Base-by-base conservation (phyloP, 2,888 invertebrate species). In the Drosophila percnosoma region DNA sequence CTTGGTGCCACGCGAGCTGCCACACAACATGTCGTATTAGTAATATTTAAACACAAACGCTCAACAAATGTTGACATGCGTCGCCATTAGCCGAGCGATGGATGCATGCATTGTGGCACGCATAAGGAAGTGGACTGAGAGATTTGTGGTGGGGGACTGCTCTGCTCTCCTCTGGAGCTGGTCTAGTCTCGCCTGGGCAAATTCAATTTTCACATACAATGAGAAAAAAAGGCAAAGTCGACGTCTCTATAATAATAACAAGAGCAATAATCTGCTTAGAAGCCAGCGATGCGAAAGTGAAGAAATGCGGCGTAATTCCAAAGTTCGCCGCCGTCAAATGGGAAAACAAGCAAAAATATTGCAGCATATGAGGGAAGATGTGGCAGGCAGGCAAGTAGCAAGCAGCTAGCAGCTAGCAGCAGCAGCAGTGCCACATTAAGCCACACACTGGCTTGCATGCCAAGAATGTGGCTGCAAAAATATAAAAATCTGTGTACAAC, bases 11-110 rank as follows among this genome's bases (percentile, higher is more conserved):
- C 82, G 89, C 88, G 88, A 82, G 89, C 83, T 89, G 72, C 73
- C 72, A 78, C 83, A 82, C 83, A 69, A 82, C 89, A 90, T 87
- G 86, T 90, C 86, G 86, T 88, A 88, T 90, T 85, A 90, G 86
- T 87, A 88, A 90, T 90, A 88, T 88, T 88, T 83, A 87, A 90
- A 88, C 90, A 88, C 88, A 86, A 87, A 90, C 80, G 90, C 89
- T 87, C 82, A 76, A 85, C 87, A 87, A 85, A 86, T 82, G 88
- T 82, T 90, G 90, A 87, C 90, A 87, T 90, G 88, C 89, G 78
- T 87, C 74, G 88, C 83, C 80, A 87, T 86, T 82, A 84, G 85
- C 73, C 88, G 73, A 66, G 72, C 75, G 77, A 69, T 88, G 83
- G 75, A 70, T 88, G 90, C 88, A 38, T 55, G 55, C 55, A 87